Evolutionary conservation across 2,888 invertebrate genomes (phyloP), one percentile per base, ranked within the genome.

Genomic region (Toxonevra muliebris): DNA sequence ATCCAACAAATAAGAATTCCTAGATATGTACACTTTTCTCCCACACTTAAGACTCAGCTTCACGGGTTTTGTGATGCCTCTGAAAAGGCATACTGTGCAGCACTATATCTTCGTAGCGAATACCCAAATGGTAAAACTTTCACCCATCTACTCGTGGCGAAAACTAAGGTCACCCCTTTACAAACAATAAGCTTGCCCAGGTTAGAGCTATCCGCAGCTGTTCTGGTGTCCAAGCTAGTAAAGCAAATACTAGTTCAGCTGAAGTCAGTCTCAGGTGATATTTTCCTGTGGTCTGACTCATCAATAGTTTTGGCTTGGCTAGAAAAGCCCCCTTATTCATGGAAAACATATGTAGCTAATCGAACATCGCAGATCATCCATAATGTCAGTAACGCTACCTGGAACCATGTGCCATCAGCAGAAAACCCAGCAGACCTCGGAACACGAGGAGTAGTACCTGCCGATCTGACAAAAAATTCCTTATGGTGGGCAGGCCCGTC

Each of bases 301-400:
- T 17, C 20, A 45, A 60, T 59, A 12, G 60, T 65, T 53, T 45
- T 65, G 12, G 5, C 19, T 5, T 65, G 65, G 50, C 30, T 65
- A 15, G 41, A 43, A 11, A 57, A 58, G n/a, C 52, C 61, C 11
- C 67, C 62, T 1, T n/a, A 12, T 45, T 13, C 61, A 1, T 68
- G 69, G 65, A 65, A 65, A 61, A 68, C 67, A 0, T 71, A 68
- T 19, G 61, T 73, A 8, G 71, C 71, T 3, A 69, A 73, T 59
- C 60, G 69, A 41, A 65, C 61, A 0, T 55, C 68, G 1, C 7
- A 61, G 13, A 67, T 73, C 7, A 57, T 60, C 15, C 15, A 42
- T 4, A 65, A 66, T 41, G 50, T 68, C 7, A 62, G 61, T 7
- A 69, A 67, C 43, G 40, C 13, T 15, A 15, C 53, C 7, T 72